Evolutionary conservation across 2,113 vertebrate genomes (phyloP).

Genomic region (Burhinus oedicnemus): DNA sequence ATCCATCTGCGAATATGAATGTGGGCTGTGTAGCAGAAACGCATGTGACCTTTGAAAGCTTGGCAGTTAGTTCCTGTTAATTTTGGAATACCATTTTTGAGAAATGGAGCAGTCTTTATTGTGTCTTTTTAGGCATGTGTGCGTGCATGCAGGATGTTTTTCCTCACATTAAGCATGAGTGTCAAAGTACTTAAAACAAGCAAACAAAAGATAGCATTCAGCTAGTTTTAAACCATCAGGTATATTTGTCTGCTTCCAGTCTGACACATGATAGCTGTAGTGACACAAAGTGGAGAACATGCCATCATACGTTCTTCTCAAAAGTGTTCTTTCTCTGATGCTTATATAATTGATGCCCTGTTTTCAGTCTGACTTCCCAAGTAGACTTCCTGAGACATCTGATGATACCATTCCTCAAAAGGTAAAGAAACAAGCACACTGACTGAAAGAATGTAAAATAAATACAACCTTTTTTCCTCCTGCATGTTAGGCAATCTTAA

Average conservation of each 20-base stretch:
- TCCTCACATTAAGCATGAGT: neutral
- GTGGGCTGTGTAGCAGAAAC: neutral
- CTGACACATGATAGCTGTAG: neutral
- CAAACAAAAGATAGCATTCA: neutral
- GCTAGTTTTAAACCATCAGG: neutral
- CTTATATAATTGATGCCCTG: constrained; percentile 78
- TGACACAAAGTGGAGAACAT: neutral
- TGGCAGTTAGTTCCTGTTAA: neutral
- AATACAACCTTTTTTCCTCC: constrained; percentile 24
- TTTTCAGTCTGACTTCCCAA: constrained; percentile 85
- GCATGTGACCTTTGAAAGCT: neutral
- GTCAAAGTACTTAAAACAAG: neutral
- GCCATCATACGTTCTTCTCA: constrained; percentile 41
- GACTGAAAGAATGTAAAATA: constrained; percentile 53
- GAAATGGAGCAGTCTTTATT: neutral
- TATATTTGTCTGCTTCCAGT: neutral
- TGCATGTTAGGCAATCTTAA: constrained; percentile 81
- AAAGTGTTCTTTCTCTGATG: constrained; percentile 71
- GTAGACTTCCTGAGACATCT: constrained; percentile 80
- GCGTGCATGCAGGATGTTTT: neutral
- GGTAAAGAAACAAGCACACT: constrained; percentile 74
- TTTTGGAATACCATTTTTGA: neutral
- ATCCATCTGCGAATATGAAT: rapidly evolving
- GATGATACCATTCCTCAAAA: constrained; percentile 84
- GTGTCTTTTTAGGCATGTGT: neutral